Evolutionary conservation across 2,888 invertebrate species (phyloP), one percentile per base, ranked within the genome.

Genomic region (Scotopteryx bipunctaria): DNA sequence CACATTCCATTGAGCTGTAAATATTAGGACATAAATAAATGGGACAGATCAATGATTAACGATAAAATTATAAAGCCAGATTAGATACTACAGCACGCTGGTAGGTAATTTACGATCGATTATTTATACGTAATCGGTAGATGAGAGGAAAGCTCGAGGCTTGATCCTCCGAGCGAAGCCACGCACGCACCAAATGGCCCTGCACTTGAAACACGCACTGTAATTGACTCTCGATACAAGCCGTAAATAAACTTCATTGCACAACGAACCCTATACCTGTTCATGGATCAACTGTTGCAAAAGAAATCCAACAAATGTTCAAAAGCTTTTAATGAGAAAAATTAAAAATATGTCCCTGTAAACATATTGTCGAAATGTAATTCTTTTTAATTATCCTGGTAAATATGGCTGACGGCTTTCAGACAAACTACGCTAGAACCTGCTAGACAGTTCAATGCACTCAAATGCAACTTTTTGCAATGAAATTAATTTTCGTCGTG

Each of bases 141-240:
- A 48, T 50, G 32, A 33, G 32, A 25, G 19, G 6, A 16, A 32
- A 49, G 60, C 69, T 60, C 40, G 38, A 36, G 59, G 61, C 59
- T 51, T 63, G 15, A 33, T 16, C 11, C 37, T 41, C 25, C 14
- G 23, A 44, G 32, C 40, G 16, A 46, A 42, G 25, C 38, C 63
- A 60, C 59, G 58, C 59, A 67, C 67, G 69, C 71, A 74, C 73
- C 70, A 75, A 74, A 71, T 69, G 69, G 70, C 66, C 64, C 58
- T 69, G 65, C 71, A 67, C 71, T 73, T 67, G 71, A 71, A 59
- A 61, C 37, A 41, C 56, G 52, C 42, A 64, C 46, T 55, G 45
- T 70, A 73, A 73, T 76, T 72, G 70, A 74, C 66, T 71, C 61
- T 66, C 64, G 67, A 70, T 68, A 63, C 45, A 52, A 47, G 46